Base-by-base conservation (phyloP, 2,888 invertebrate genomes). In the Nemurella pictetii region DNA sequence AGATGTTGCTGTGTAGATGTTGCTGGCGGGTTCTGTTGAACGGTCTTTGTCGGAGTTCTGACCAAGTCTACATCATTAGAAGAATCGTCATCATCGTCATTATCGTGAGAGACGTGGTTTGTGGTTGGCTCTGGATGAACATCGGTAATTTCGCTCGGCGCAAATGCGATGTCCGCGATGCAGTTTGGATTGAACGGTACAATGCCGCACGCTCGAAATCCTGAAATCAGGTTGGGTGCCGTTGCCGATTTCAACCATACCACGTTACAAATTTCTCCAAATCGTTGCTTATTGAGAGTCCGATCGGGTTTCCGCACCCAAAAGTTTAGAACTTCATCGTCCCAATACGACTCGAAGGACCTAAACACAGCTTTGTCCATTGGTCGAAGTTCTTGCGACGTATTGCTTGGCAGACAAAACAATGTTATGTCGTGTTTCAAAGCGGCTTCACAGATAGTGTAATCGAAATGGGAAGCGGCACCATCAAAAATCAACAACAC, bases 391-490 rank as follows among this genome's bases (percentile, higher is more conserved):
- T 89, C 89, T 86, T 89, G 89, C 0, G 89, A 89, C 0, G 89
- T 89, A 83, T 90, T 90, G 78, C 88, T 88, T 20, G 89, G 89
- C 36, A 90, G 86, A 86, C 90, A 89, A 84, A 88, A 89, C 80
- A 89, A 86, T 83, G 86, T 87, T 78, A 89, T 88, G 27, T 86
- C 87, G 77, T 86, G 85, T 84, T 86, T 85, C 26, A 88, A 88
- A 73, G 89, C 89, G 28, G 86, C 87, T 26, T 88, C 88, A 26
- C 88, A 88, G 85, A 89, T 89, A 27, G 86, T 87, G 81, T 86
- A 85, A 85, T 89, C 88, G 35, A 89, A 87, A 85, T 89, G 89
- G 84, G 85, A 88, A 85, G 87, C 87, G 32, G 89, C 89, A 73
- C 88, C 88, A 87, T 89, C 88, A 87, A 89, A 89, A 36, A 89